Base-by-base conservation (phyloP, 1,140 invertebrate species). In the Zeugodacus cucurbitae region DNA sequence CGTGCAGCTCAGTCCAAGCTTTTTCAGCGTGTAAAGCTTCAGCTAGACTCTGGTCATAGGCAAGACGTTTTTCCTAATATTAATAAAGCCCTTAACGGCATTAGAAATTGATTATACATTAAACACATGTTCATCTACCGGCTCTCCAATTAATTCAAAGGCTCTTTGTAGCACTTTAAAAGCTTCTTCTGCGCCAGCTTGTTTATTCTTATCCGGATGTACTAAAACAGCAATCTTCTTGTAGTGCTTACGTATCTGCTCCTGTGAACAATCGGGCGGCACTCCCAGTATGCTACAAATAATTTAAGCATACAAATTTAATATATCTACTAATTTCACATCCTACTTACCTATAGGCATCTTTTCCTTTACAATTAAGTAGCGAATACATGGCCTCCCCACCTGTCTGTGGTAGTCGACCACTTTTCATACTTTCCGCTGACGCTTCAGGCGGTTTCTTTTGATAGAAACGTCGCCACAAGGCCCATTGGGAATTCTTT, bases 101-200 rank as follows among this genome's bases (percentile, higher is more conserved):
- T 67, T 44, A 14, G 67, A 67, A 37, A 26, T 62, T 62, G 22
- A n/a, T 62, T 62, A 88, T 22, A 48, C 34, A 87, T 32, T 78
- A 41, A 32, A 67, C 48, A 17, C 48, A 54, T 54, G 20, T 3
- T 17, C 10, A 20, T 44, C 22, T 95, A 97, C 97, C 90, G 98
- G 97, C 94, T 98, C 97, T 22, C 98, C 98, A 90, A 99, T 98
- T 90, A 98, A 96, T 93, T 98, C 97, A 94, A 99, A 99, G 37
- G 98, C 98, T 93, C 98, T 97, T 89, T 98, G 97, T 89, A 99
- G 94, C 92, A 98, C 98, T 94, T 99, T 99, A 93, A 99, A 99
- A 41, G 98, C 98, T 94, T 99, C 98, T 93, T 99, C 98, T 11
- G 98, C 98, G 82, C 98, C 98, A 14, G 97, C 97, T 93, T 98